These are phyloP conservation scores for Aulostomus chinensis DNA, from an alignment of 2,797 vertebrate genomes.

Conservation along the genomic window DNA sequence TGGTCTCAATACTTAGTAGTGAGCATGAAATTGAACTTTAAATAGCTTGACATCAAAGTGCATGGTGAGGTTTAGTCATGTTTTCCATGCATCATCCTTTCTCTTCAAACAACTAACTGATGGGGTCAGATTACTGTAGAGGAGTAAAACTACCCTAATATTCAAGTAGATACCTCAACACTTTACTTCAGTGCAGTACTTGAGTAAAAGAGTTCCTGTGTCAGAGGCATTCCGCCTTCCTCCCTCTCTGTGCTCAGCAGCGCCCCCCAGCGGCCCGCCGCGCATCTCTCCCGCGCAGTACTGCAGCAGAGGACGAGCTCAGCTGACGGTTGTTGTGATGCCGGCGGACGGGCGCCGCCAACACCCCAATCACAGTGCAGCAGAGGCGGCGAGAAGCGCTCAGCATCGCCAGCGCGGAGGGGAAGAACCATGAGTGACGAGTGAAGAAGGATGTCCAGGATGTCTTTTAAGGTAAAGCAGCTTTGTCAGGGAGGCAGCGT, in stretches of 20 bases:
- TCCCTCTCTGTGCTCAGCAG: constrained; percentile 23
- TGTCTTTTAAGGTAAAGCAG: constrained; percentile 93
- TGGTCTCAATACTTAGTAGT: too few species aligned
- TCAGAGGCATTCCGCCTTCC: too few species aligned
- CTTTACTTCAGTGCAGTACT: too few species aligned
- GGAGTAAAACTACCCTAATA: too few species aligned
- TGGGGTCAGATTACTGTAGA: too few species aligned
- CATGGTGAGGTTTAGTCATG: too few species aligned
- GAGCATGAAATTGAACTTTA: too few species aligned
- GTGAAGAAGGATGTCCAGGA: constrained; percentile 79
- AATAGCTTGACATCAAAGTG: too few species aligned
- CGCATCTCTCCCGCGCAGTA: constrained; percentile 2
- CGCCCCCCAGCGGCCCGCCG: constrained; percentile 31
- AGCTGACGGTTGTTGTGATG: constrained; percentile 54
- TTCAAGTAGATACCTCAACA: too few species aligned
- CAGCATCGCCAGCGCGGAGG: constrained; percentile 33
- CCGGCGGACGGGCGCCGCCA: constrained; percentile 50
- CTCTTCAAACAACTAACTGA: too few species aligned
- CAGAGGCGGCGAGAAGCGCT: constrained; percentile 48
- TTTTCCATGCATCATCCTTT: too few species aligned
- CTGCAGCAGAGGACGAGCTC: constrained; percentile 68
- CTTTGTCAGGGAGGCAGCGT: constrained; percentile 20
- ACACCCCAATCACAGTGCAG: constrained; percentile 65
- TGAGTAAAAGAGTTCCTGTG: too few species aligned
- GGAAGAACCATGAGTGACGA: constrained; percentile 71